Evolutionary conservation across 2,888 invertebrate genomes (phyloP).

Genomic region (Lasioglossum villosulum): DNA sequence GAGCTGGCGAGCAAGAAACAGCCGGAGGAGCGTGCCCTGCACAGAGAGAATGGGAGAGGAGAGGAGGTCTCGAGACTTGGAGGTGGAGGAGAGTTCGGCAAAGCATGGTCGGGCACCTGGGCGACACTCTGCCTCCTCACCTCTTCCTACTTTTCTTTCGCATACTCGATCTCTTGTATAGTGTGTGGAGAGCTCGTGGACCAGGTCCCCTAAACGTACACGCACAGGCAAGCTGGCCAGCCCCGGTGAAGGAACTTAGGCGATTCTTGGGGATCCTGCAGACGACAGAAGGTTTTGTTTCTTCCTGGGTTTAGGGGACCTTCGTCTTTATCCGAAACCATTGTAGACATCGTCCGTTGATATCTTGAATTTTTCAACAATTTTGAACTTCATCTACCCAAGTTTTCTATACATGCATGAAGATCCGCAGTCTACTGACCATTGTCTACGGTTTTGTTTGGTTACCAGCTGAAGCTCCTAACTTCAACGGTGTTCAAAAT

Average conservation of each 20-base stretch:
- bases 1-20: constrained; percentile 46
- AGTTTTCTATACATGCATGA: too few species aligned
- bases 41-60: constrained; percentile 43
- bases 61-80: constrained; percentile 38
- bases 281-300: too few species aligned
- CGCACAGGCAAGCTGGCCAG: background rate
- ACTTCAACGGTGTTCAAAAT: too few species aligned
- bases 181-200: background rate
- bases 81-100: constrained; percentile 71
- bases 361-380: too few species aligned
- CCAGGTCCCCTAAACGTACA: background rate
- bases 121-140: constrained; percentile 75
- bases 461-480: too few species aligned
- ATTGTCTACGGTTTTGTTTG: too few species aligned
- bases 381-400: too few species aligned
- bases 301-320: too few species aligned
- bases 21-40: constrained; percentile 51
- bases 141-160: constrained; percentile 57
- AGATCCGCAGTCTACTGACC: too few species aligned
- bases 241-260: background rate
- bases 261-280: background rate
- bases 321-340: too few species aligned
- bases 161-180: constrained; percentile 8
- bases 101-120: constrained; percentile 76
- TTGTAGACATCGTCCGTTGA: too few species aligned